phyloP scores from a whole-genome alignment of 1,140 invertebrate genomes.

The Drosophila pachea region DNA sequence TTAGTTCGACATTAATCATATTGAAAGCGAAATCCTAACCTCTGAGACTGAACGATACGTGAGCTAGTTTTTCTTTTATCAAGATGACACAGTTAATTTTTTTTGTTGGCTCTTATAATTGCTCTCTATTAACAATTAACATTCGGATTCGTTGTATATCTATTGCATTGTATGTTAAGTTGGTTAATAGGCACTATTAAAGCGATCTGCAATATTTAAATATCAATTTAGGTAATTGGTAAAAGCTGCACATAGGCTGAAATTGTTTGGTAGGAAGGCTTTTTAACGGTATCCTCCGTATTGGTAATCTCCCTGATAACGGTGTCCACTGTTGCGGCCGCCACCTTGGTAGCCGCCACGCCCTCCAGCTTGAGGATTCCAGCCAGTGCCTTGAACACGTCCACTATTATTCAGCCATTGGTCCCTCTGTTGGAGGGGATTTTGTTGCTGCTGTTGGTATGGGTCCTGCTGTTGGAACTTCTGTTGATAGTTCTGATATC shows the following conservation, averaged over 20 bases:
- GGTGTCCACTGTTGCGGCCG: conserved; percentile 55
- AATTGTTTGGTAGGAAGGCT: background rate
- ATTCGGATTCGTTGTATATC: conserved; percentile 11
- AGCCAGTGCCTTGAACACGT: conserved; percentile 72
- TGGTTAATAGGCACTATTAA: conserved; percentile 8
- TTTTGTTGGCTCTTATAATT: conserved; percentile 18
- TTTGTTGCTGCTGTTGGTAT: conserved; percentile 30
- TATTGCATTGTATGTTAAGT: conserved; percentile 13
- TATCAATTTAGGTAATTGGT: conserved; percentile 34
- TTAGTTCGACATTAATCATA: conserved; percentile 37
- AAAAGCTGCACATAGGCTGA: background rate
- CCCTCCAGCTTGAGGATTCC: conserved; percentile 54
- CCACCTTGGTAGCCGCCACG: conserved; percentile 51
- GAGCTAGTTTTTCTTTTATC: conserved; percentile 6
- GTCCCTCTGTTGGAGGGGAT: conserved; percentile 43
- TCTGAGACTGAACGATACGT: conserved; percentile 14
- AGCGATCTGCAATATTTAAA: conserved; percentile 27
- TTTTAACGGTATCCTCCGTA: conserved; percentile 47
- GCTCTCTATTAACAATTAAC: conserved; percentile 22
- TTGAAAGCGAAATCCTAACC: conserved; percentile 47
- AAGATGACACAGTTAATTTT: conserved; percentile 24
- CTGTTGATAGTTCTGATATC: conserved; percentile 44
- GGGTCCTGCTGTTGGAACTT: too few relatives aligned
- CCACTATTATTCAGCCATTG: conserved; percentile 65
- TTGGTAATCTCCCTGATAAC: conserved; percentile 60